Percentiles rank a stretch among this genome's conserved stretches.
These are phyloP conservation scores for Numenius arquata DNA, from an alignment of 2,113 vertebrate species.

Conservation along the genomic window DNA sequence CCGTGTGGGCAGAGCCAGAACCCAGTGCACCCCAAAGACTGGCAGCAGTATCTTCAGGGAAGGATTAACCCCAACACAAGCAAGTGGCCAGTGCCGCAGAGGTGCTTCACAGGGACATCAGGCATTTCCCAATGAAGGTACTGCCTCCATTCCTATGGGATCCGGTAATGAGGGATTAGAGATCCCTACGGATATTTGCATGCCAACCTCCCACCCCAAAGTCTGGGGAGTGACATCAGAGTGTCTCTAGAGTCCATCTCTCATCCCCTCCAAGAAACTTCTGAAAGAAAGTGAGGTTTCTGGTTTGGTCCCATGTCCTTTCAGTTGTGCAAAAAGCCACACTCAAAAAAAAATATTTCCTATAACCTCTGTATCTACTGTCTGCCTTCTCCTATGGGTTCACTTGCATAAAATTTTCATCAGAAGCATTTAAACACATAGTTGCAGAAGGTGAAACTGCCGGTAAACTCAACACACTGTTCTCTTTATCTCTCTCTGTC, in stretches of 20 bases:
- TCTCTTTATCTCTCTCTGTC: neutral
- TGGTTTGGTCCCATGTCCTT: neutral
- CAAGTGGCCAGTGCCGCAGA: fast-evolving
- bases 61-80: neutral
- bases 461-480: fast-evolving
- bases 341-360: neutral
- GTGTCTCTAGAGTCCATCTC: neutral
- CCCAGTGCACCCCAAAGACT: neutral
- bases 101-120: neutral
- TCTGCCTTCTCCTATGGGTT: neutral
- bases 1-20: neutral
- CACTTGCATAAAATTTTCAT: neutral
- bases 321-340: neutral
- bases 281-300: neutral
- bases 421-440: neutral
- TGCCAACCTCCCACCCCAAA: neutral
- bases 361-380: fast-evolving
- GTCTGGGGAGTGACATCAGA: neutral
- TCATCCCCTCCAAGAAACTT: neutral
- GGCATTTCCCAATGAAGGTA: fast-evolving
- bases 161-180: neutral
- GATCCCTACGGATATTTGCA: neutral
- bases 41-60: neutral
- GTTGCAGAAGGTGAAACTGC: neutral
- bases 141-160: neutral